Base-by-base conservation (phyloP, 2,888 invertebrate genomes). In the Malacosoma neustria region DNA sequence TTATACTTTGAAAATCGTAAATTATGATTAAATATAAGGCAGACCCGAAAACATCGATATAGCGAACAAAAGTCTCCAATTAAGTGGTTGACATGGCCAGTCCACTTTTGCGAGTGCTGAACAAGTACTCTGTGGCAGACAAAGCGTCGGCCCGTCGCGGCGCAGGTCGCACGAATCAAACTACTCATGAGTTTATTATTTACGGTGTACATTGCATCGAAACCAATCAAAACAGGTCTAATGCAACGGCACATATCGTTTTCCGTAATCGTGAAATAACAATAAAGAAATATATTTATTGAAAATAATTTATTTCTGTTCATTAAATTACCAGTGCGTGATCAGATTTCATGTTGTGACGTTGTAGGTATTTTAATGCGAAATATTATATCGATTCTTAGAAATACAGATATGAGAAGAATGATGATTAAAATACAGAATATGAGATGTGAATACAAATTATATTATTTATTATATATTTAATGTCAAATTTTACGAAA, bases 221-320 rank as follows among this genome's bases (percentile, higher is more conserved):
- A 43, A 42, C 43, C 39, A 47, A 53, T 57, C 63, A 57, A 49
- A 58, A 56, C 65, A 64, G 59, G 62, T 70, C 49, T 44, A 49
- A 13, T 35, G 22, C 22, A 22, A 22, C 9, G 4, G 42, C 40
- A 35, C 33, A 33, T 30, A 33, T 41, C 39, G 38, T 45, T 47
- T 53, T 53, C 52, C 54, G 55, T 55, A 51, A 22, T 7, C 22
- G 22, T 5, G 22, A 22, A 22, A 22, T 22, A 22, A 22, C 22
- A 22, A 22, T 42, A 45, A 37, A 40, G 41, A 49, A 49, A 45
- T 47, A 43, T 44, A 39, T 35, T 33, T 42, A 43, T 46, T 50
- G 35, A 40, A 46, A 48, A 37, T 34, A 49, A 29, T 11, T 6
- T 22, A 22, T 22, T 22, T 9, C 22, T 22, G 22, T 22, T 22